Evolutionary conservation across 2,113 vertebrate genomes (phyloP).

Genomic region (Tyrannus savana): DNA sequence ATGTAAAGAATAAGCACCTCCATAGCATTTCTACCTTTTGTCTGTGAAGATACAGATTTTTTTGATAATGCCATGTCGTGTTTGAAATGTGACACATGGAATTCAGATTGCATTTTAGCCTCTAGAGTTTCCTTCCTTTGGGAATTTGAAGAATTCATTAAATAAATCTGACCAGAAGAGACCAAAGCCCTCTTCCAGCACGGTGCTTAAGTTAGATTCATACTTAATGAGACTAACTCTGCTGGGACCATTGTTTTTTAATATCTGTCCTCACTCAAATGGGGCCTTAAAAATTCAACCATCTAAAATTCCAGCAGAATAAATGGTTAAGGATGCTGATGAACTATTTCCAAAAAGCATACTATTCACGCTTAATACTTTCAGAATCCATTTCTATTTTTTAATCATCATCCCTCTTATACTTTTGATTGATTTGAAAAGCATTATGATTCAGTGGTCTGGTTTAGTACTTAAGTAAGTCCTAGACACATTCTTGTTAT

Average conservation of each 20-base stretch:
- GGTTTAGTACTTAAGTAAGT: slow-evolving; percentile 12
- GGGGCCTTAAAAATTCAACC: not conserved
- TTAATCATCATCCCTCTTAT: not conserved
- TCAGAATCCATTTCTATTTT: not conserved
- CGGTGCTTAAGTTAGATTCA: not conserved
- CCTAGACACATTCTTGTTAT: slow-evolving; percentile 37
- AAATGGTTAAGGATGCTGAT: not conserved
- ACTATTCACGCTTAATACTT: not conserved
- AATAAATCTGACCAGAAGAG: slow-evolving; percentile 7
- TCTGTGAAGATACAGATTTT: not conserved
- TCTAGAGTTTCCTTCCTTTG: not conserved
- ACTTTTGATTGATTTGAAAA: slow-evolving; percentile 8
- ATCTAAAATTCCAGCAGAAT: not conserved
- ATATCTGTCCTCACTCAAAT: not conserved
- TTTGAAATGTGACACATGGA: not conserved
- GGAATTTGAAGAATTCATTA: slow-evolving; percentile 30
- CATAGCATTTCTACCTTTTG: not conserved
- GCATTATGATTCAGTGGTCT: not conserved
- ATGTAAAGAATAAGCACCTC: not conserved
- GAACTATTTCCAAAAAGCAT: not conserved
- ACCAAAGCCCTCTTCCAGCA: slow-evolving; percentile 11
- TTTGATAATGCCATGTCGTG: not conserved
- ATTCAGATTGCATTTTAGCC: not conserved
- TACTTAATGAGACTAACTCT: slow-evolving; percentile 7
- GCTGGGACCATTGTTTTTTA: not conserved